Percentiles rank a stretch among this genome's conserved stretches.
phyloP scores from a whole-genome alignment of 2,797 vertebrate species.

The Cossypha heuglini region DNA sequence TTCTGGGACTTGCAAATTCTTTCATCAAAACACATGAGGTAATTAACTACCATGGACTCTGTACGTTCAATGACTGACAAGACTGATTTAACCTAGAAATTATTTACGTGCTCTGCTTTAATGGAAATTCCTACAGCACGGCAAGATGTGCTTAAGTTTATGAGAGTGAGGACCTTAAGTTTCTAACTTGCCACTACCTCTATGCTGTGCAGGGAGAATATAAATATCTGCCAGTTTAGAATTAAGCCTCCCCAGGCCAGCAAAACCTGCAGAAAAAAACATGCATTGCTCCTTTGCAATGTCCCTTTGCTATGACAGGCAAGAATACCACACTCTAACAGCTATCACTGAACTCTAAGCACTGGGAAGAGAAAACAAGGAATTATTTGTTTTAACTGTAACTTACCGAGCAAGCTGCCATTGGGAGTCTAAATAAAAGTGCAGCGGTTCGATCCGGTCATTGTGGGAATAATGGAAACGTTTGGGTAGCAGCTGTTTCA shows the following conservation, averaged over 20 bases:
- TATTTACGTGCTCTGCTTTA: neutral
- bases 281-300: neutral
- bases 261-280: neutral
- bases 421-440: constrained; percentile 86
- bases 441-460: constrained; percentile 84
- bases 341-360: neutral
- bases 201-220: neutral
- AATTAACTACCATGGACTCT: neutral
- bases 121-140: neutral
- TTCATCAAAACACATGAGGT: neutral
- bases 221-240: neutral
- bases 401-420: constrained; percentile 92
- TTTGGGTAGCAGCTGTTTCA: constrained; percentile 90
- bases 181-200: neutral
- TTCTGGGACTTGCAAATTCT: neutral
- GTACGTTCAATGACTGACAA: neutral
- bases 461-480: constrained; percentile 88
- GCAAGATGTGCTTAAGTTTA: neutral
- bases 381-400: neutral
- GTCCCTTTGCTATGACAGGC: neutral
- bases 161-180: neutral
- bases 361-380: neutral
- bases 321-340: neutral
- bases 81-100: neutral
- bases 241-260: neutral